These are phyloP conservation scores for Lacerta bilineata DNA, from an alignment of 2,797 vertebrate genomes.

Conservation along the genomic window DNA sequence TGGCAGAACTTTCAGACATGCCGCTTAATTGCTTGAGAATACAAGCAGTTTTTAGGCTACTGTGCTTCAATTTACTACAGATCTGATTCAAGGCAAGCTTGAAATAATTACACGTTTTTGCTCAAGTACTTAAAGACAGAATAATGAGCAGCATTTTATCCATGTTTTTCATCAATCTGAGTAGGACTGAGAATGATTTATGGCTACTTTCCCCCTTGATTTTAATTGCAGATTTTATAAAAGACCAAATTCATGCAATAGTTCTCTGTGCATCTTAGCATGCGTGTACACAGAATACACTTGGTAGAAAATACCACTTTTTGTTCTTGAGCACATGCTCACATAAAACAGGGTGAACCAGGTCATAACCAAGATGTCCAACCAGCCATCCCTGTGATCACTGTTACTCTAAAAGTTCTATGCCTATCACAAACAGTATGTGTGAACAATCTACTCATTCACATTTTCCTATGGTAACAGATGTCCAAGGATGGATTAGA, in stretches of 20 bases:
- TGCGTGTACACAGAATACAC: background rate
- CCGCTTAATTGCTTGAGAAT: conserved; percentile 63
- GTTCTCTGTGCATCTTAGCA: background rate
- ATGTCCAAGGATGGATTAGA: background rate
- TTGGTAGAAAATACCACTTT: background rate
- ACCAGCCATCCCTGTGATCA: background rate
- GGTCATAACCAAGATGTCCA: background rate
- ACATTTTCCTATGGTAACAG: background rate
- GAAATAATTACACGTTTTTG: conserved; percentile 58
- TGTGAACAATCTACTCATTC: background rate
- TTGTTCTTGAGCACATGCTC: background rate
- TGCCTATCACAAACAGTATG: background rate
- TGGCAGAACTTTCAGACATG: conserved; percentile 74
- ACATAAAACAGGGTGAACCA: background rate
- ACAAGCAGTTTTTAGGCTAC: conserved; percentile 60
- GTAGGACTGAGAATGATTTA: background rate
- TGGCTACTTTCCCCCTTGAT: conserved; percentile 18
- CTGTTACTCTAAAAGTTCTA: background rate
- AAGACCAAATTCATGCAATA: background rate
- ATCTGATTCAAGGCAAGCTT: conserved; percentile 62
- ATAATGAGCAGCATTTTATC: conserved; percentile 38
- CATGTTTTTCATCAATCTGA: conserved; percentile 4
- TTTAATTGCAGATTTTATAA: conserved; percentile 16
- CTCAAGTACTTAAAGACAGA: conserved; percentile 56
- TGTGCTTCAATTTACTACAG: conserved; percentile 62